Evolutionary conservation across 2,113 vertebrate species (phyloP), one percentile per base, ranked within the genome.

Genomic region (Scomber japonicus): DNA sequence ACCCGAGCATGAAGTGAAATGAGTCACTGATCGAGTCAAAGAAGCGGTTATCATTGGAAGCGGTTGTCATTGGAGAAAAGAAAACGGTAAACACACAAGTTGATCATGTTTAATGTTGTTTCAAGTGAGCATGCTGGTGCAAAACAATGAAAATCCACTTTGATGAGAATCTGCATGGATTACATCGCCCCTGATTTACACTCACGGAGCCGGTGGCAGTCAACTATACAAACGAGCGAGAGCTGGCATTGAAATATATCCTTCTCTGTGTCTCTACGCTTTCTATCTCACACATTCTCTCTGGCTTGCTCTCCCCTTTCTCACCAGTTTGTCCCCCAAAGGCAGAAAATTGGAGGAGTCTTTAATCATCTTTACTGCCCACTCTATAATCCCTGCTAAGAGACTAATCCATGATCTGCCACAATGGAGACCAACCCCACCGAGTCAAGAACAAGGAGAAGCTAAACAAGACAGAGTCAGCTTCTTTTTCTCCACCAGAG

Each of bases 331-430:
- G 80, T 82, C 75, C 66, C 82, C 75, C 80, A 73, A 84, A 81
- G 61, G 78, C 89, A 83, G 69, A 84, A 85, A 84, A 89, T 80
- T 66, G 83, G 81, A 88, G 85, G 81, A 88, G 77, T 82, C 88
- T 91, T 93, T 90, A 92, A 91, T 93, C 89, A 90, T 93, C 79
- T 91, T 92, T 88, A 91, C 91, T 88, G 85, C 85, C 88, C 79
- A 86, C 86, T 89, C 87, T 51, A 83, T 94, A 93, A 94, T 93
- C 87, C 80, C 71, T 81, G 83, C 87, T 81, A 65, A 87, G 75
- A 89, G 80, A 77, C 81, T 90, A 91, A 91, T 92, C 89, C 90
- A 71, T 88, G 89, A 91, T 88, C 81, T 75, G 67, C 60, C 79
- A 92, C 87, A 84, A 77, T 68, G 70, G 74, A 78, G 71, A 88